Evolutionary conservation across 2,888 invertebrate species (phyloP), one percentile per base, ranked within the genome.

Genomic region (Eupithecia dodoneata): DNA sequence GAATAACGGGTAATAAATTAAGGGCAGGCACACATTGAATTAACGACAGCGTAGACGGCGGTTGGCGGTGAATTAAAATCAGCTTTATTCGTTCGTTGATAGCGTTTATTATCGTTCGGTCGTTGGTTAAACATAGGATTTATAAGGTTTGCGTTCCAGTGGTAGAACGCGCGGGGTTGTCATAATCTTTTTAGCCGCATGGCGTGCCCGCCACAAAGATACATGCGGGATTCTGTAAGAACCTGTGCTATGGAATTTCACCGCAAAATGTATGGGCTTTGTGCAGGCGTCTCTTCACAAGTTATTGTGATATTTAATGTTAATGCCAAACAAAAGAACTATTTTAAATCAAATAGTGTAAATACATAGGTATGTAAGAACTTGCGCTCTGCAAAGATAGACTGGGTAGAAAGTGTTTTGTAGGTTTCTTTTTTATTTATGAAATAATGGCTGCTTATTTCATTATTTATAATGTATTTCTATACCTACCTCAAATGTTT

Each of bases 161-260:
- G 87, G 87, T 85, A 87, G 87, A 87, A 89, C 86, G 88, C 85
- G 88, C 88, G 90, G 90, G 91, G 90, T 89, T 91, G 94, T 95
- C 94, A 94, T 95, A 94, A 94, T 95, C 93, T 94, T 93, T 94
- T 93, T 91, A 93, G 90, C 92, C 91, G 91, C 92, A 92, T 91
- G 93, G 92, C 91, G 92, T 89, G 89, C 87, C 59, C 85, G 85
- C 88, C 86, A 86, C 89, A 89, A 87, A 88, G 87, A 91, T 90
- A 91, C 89, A 90, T 90, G 90, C 87, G 87, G 86, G 89, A 91
- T 88, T 90, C 87, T 86, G 86, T 83, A 87, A 90, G 88, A 88
- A 88, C 86, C 89, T 91, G 88, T 88, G 88, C 86, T 89, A 88
- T 89, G 88, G 86, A 89, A 89, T 88, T 87, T 87, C 87, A 84